phyloP scores from a whole-genome alignment of 2,113 vertebrate genomes.

The Thamnaconus septentrionalis region DNA sequence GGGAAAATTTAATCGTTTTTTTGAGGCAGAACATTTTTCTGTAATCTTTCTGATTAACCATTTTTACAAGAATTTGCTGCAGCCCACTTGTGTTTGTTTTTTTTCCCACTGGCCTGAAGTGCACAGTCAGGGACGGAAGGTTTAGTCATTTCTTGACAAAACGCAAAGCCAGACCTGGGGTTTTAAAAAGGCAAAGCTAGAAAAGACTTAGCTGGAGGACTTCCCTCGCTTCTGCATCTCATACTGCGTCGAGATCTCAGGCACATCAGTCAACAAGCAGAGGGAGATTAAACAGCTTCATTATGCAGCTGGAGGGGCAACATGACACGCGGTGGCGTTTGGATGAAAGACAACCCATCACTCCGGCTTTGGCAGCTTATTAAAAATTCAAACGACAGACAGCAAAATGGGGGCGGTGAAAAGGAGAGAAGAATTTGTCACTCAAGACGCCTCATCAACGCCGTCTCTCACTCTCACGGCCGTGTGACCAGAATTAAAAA shows the following conservation, averaged over 20 bases:
- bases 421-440: conserved; percentile 29
- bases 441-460: conserved; percentile 25
- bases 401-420: conserved; percentile 23
- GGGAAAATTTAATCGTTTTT: background rate
- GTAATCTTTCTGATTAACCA: too few relatives aligned
- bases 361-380: conserved; percentile 33
- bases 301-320: background rate
- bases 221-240: background rate
- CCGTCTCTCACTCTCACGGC: conserved; percentile 21
- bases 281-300: conserved; percentile 5
- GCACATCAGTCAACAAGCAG: background rate
- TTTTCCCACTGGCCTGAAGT: conserved; percentile 5
- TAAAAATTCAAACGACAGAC: conserved; percentile 47
- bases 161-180: too few relatives aligned
- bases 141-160: too few relatives aligned
- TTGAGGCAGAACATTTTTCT: too few relatives aligned
- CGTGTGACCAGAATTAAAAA: too few relatives aligned
- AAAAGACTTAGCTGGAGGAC: too few relatives aligned
- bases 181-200: too few relatives aligned
- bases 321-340: conserved; percentile 9
- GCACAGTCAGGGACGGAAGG: background rate
- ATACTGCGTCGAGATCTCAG: background rate
- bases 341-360: conserved; percentile 41
- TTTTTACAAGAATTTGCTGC: too few relatives aligned
- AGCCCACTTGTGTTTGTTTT: background rate